A percentile compares a stretch with the other conserved stretches of the same genome.
phyloP scores from a whole-genome alignment of 2,797 vertebrate genomes.

The Intellagama lesueurii region DNA sequence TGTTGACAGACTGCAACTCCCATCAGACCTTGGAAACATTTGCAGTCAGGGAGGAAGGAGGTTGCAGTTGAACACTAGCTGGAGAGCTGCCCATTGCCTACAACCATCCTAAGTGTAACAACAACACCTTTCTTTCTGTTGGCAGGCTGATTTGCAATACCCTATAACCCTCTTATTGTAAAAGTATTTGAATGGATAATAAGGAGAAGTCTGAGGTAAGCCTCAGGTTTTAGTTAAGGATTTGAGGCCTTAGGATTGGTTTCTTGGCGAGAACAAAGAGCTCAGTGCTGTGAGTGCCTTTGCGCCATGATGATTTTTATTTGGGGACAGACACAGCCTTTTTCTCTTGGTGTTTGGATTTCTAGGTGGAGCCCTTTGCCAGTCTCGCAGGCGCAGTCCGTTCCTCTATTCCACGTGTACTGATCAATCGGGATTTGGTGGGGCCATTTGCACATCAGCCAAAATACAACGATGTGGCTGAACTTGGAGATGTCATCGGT shows the following conservation, averaged over 20 bases:
- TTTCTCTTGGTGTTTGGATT: background rate
- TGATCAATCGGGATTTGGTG: constrained; percentile 92
- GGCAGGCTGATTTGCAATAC: background rate
- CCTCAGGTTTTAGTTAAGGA: background rate
- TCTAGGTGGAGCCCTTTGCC: constrained; percentile 96
- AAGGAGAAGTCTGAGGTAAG: background rate
- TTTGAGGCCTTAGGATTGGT: background rate
- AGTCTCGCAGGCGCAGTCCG: constrained; percentile 85
- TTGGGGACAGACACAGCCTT: background rate
- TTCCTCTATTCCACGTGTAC: constrained; percentile 85
- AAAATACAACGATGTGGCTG: constrained; percentile 81
- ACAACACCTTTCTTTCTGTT: background rate
- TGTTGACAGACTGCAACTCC: too few relatives aligned
- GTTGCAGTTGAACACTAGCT: too few relatives aligned
- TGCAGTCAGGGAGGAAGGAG: too few relatives aligned
- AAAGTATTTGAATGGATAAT: background rate
- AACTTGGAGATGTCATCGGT: constrained; percentile 87
- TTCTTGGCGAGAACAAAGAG: background rate
- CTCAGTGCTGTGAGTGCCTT: accelerated
- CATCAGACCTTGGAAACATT: too few relatives aligned
- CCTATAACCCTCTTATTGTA: background rate
- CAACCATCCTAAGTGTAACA: background rate
- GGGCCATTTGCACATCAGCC: constrained; percentile 83
- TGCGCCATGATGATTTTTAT: background rate
- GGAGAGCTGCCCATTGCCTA: too few relatives aligned